Percentiles rank a stretch among this genome's conserved stretches.
Evolutionary conservation across 2,888 invertebrate genomes (phyloP).

Genomic region (Melanophora roralis): DNA sequence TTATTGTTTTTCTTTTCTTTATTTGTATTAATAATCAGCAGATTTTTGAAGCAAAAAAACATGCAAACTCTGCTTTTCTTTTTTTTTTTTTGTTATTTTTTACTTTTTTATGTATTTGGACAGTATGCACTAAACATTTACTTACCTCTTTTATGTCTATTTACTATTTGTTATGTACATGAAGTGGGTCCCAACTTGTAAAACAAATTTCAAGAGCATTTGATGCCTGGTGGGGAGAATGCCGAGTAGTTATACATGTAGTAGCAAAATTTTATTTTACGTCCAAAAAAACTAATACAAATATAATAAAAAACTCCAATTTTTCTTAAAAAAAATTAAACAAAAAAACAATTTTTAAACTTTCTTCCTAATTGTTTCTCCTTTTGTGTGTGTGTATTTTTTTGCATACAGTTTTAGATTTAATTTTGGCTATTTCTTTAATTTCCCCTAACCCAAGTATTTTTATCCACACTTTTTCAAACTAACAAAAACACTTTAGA

Average conservation of each 20-base stretch:
- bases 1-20: conserved; percentile 6
- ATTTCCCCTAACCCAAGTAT: conserved; percentile 12
- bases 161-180: conserved; percentile 17
- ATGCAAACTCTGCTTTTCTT: conserved; percentile 48
- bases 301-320: conserved; percentile 21
- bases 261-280: background rate
- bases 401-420: conserved; percentile 30
- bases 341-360: conserved; percentile 43
- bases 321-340: conserved; percentile 37
- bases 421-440: conserved; percentile 6
- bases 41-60: conserved; percentile 53
- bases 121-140: conserved; percentile 33
- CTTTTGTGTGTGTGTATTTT: background rate
- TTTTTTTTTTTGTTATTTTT: background rate
- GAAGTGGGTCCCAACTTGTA: conserved; percentile 24
- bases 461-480: conserved; percentile 28
- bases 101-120: conserved; percentile 20
- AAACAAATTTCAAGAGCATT: conserved; percentile 43
- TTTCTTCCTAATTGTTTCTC: background rate
- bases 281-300: conserved; percentile 8
- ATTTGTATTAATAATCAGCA: conserved; percentile 53
- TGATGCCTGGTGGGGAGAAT: background rate
- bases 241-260: no score
- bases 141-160: conserved; percentile 34
- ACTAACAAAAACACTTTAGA: background rate